These are phyloP conservation scores for Cantharis lateralis DNA, from an alignment of 2,888 invertebrate genomes.

Conservation along the genomic window DNA sequence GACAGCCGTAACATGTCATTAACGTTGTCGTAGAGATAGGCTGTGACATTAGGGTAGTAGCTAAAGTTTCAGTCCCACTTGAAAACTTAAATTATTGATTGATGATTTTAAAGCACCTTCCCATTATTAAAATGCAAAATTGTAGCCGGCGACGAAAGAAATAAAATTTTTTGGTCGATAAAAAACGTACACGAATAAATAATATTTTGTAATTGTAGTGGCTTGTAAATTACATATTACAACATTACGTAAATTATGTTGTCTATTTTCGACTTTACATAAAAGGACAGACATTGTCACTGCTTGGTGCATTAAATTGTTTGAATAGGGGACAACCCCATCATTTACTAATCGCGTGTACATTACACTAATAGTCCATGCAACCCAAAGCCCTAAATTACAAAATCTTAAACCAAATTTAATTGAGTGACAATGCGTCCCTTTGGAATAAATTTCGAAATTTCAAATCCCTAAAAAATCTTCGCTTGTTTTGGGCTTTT, in stretches of 20 bases:
- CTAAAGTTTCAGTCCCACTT: conserved; percentile 21
- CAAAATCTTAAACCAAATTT: conserved; percentile 3
- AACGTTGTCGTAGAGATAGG: conserved; percentile 25
- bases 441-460: background rate
- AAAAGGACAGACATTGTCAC: conserved; percentile 14
- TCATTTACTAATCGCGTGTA: conserved; percentile 42
- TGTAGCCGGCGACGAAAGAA: background rate
- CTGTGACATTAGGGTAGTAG: conserved; percentile 18
- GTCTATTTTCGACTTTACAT: background rate
- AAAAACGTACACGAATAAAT: background rate
- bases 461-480: background rate
- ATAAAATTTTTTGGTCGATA: background rate
- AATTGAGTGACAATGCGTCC: background rate
- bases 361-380: conserved; percentile 36
- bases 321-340: conserved; percentile 39
- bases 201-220: background rate
- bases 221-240: background rate
- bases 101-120: conserved; percentile 2
- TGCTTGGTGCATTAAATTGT: conserved; percentile 29
- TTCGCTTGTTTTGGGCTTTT: background rate
- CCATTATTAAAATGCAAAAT: background rate
- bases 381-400: conserved; percentile 16
- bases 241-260: background rate
- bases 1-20: conserved; percentile 28
- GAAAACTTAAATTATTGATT: conserved; percentile 22